Evolutionary conservation across 2,888 invertebrate species (phyloP).

Genomic region (Drosophila rellima): DNA sequence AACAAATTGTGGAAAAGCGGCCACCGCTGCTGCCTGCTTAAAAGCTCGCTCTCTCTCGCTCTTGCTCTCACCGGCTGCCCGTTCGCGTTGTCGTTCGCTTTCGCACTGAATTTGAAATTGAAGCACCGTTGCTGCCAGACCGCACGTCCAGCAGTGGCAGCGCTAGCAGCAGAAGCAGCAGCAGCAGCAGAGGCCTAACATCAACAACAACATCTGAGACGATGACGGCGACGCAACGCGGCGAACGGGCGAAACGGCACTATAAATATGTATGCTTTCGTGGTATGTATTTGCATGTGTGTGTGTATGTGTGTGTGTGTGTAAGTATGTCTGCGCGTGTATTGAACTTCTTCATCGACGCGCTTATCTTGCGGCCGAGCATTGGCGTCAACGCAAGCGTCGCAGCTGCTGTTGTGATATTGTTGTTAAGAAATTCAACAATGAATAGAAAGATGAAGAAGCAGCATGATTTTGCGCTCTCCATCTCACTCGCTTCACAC

Average conservation of each 20-base stretch:
- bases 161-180: constrained; percentile 21
- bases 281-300: not conserved
- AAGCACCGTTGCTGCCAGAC: constrained; percentile 62
- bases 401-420: constrained; percentile 32
- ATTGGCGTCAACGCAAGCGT: constrained; percentile 44
- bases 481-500: not conserved
- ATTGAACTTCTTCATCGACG: constrained; percentile 50
- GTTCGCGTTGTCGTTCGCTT: constrained; percentile 67
- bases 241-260: constrained; percentile 19
- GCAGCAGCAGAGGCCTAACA: constrained; percentile 48
- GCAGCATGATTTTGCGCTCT: constrained; percentile 2
- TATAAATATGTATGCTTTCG: constrained; percentile 24
- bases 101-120: constrained; percentile 70
- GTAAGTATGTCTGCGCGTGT: constrained; percentile 21
- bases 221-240: constrained; percentile 20
- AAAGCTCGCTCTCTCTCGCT: constrained; percentile 19
- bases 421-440: constrained; percentile 63
- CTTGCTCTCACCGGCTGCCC: constrained; percentile 35
- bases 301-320: constrained; percentile 18
- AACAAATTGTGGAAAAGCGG: constrained; percentile 44
- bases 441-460: constrained; percentile 44
- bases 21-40: constrained; percentile 32
- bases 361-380: constrained; percentile 55
- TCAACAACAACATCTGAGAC: constrained; percentile 53
- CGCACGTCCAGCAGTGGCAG: constrained; percentile 49